phyloP scores from a whole-genome alignment of 2,113 vertebrate species.

The cat (Felis catus) region DNA sequence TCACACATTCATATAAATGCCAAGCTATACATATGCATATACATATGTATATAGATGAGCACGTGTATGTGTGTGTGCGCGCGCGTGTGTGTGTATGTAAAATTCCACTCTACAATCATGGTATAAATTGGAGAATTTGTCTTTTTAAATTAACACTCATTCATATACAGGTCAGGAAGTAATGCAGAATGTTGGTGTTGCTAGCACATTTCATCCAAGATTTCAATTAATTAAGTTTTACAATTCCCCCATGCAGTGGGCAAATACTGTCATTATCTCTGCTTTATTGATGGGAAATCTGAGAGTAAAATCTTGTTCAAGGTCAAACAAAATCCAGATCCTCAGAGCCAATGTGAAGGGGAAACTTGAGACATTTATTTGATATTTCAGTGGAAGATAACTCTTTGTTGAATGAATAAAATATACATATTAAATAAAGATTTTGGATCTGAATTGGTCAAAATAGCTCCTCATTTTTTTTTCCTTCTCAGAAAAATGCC shows the following conservation, averaged over 20 bases:
- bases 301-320: conserved; percentile 69
- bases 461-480: neutral
- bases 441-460: conserved; percentile 44
- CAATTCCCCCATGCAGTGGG: conserved; percentile 54
- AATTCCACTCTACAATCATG: conserved; percentile 62
- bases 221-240: conserved; percentile 75
- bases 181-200: conserved; percentile 57
- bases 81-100: conserved; percentile 31
- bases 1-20: conserved; percentile 81
- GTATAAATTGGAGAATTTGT: conserved; percentile 66
- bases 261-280: conserved; percentile 66
- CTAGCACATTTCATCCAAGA: conserved; percentile 58
- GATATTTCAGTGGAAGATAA: conserved; percentile 26
- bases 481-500: conserved; percentile 25
- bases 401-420: conserved; percentile 64
- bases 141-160: conserved; percentile 73
- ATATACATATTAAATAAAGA: conserved; percentile 20
- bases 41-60: conserved; percentile 77
- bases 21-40: conserved; percentile 79
- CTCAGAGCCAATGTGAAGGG: neutral
- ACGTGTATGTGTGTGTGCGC: neutral
- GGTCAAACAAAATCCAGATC: conserved; percentile 65
- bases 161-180: conserved; percentile 65
- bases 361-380: conserved; percentile 46
- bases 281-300: conserved; percentile 64